Evolutionary conservation across 1,140 invertebrate genomes (phyloP).

Genomic region (Leptinotarsa lineolata): DNA sequence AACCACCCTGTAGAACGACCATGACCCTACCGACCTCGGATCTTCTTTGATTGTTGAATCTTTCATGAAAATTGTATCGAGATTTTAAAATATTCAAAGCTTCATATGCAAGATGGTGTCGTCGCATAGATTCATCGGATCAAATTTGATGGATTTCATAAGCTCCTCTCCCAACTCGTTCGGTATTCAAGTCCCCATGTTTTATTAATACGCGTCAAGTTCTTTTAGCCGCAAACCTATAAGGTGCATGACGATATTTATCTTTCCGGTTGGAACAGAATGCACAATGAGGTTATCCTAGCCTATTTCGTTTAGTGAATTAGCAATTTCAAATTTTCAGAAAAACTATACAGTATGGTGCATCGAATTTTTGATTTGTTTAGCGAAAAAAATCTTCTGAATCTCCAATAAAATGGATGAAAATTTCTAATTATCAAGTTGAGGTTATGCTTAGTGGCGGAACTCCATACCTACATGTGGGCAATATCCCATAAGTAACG

Average conservation of each 20-base stretch:
- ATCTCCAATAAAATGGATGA: no score
- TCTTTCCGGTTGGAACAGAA: not conserved
- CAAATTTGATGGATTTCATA: constrained; percentile 1
- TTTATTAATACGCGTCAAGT: not conserved
- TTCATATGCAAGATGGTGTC: not conserved
- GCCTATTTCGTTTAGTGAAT: no score
- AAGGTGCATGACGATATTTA: not conserved
- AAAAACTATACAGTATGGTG: no score
- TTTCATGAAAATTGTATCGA: not conserved
- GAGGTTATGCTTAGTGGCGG: no score
- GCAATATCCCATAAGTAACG: no score
- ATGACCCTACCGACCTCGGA: not conserved
- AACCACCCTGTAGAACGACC: not conserved
- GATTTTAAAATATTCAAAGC: not conserved
- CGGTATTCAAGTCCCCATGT: not conserved
- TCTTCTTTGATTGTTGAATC: not conserved
- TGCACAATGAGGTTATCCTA: no score
- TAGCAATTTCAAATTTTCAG: no score
- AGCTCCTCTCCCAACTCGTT: not conserved
- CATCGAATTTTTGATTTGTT: no score
- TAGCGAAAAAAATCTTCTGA: no score
- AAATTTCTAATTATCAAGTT: no score
- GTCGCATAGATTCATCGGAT: not conserved
- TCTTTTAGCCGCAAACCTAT: not conserved
- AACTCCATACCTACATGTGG: no score